Evolutionary conservation across 2,113 vertebrate genomes (phyloP), one percentile per base, ranked within the genome.

Genomic region (Nothocercus nigrocapillus): DNA sequence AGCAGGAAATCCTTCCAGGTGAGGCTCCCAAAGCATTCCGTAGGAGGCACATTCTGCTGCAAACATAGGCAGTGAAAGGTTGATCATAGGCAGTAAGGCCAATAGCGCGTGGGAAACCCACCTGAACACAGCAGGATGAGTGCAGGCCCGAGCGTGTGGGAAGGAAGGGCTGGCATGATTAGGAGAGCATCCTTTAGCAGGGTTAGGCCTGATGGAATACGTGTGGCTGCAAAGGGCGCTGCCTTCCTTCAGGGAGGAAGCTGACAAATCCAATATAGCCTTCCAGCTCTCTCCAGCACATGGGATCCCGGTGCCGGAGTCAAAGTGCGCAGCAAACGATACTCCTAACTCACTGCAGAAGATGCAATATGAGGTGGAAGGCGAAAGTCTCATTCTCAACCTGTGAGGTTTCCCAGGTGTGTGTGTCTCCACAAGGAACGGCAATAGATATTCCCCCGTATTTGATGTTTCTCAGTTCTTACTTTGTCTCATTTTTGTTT

Each of bases 131-230:
- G 58, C n/a, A 8, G 10, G 66, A 49, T 17, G 32, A 49, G 21
- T 10, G 20, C 49, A 49, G 49, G 49, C 64, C 18, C 16, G 17
- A 18, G 19, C 49, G 5, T 0, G 0, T 17, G 61, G 75, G 45
- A 51, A 77, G 49, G 67, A 69, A 78, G 66, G n/a, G 40, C 24
- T 36, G 30, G 24, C 63, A 28, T 14, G 34, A 0, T 8, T 7
- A 22, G 58, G 38, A 69, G 6, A 2, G 7, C 13, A 24, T n/a
- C 63, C 49, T 81, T 18, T 5, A 62, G 38, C 56, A 54, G n/a
- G 12, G 54, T 75, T 54, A 0, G 10, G 8, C 64, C 80, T 69
- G 44, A 32, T 44, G 34, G 28, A 61, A 19, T 8, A 8, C 7
- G 47, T 36, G 24, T 45, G 25, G 19, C 76, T 81, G 61, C 40